A percentile compares a stretch with the other conserved stretches of the same genome.
Conservation (phyloP, 2,113 vertebrate genomes). For the Aleadryas rufinucha region DNA sequence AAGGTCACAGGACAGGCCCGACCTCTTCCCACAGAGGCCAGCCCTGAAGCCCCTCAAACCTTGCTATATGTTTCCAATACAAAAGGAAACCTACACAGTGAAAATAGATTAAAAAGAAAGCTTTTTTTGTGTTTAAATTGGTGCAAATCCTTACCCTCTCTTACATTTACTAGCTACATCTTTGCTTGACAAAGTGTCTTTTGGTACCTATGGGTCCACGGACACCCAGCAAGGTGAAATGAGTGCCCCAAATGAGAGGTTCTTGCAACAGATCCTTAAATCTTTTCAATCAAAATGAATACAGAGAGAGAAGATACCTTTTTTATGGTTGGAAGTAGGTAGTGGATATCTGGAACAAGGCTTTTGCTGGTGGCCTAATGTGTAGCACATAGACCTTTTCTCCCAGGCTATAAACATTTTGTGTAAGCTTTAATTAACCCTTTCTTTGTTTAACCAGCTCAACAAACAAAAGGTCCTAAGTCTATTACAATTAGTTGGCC, state of each 20-base stretch:
- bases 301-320: background rate
- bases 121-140: background rate
- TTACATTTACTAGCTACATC: background rate
- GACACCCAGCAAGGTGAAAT: background rate
- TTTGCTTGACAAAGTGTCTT: background rate
- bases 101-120: background rate
- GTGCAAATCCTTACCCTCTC: background rate
- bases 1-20: background rate
- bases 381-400: background rate
- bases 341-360: background rate
- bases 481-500: conserved; percentile 15
- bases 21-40: background rate
- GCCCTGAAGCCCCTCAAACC: background rate
- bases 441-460: conserved; percentile 30
- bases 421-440: conserved; percentile 50
- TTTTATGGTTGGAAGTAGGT: background rate
- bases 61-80: fast-evolving
- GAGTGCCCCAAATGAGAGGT: background rate
- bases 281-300: background rate
- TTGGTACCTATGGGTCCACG: fast-evolving
- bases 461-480: conserved; percentile 34
- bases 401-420: background rate
- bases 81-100: fast-evolving
- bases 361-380: background rate
- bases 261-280: background rate